These are phyloP conservation scores for Apis laboriosa DNA, from an alignment of 1,140 invertebrate species.

Conservation along the genomic window DNA sequence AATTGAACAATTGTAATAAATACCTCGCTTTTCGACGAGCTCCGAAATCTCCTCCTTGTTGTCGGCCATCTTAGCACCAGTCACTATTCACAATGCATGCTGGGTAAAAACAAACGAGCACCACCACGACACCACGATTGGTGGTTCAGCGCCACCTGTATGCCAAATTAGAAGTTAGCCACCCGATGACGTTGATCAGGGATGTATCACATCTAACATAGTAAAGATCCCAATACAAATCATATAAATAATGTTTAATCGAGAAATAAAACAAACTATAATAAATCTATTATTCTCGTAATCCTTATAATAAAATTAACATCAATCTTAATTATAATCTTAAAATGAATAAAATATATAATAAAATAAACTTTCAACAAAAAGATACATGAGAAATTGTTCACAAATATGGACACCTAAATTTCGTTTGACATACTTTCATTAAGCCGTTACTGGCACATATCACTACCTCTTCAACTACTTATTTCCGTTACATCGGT, in stretches of 20 bases:
- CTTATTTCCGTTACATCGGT: conserved; percentile 46
- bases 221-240: not conserved
- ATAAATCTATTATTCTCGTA: no score
- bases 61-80: conserved; percentile 84
- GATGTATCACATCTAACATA: not conserved
- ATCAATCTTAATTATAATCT: not conserved
- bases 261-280: no score
- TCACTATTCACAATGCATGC: conserved; percentile 79
- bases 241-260: not conserved
- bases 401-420: not conserved
- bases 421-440: conserved; percentile 53
- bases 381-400: not conserved
- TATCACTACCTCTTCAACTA: conserved; percentile 26
- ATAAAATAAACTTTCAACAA: not conserved
- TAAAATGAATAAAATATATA: not conserved
- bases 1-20: conserved; percentile 60
- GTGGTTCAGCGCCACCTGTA: conserved; percentile 57
- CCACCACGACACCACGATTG: conserved; percentile 46
- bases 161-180: conserved; percentile 18
- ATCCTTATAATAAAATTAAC: not conserved
- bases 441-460: conserved; percentile 54
- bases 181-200: conserved; percentile 47
- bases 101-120: conserved; percentile 78
- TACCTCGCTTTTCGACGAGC: conserved; percentile 83
- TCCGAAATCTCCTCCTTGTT: conserved; percentile 82